Conservation (phyloP, 2,113 vertebrate genomes). For the Recurvirostra avosetta region DNA sequence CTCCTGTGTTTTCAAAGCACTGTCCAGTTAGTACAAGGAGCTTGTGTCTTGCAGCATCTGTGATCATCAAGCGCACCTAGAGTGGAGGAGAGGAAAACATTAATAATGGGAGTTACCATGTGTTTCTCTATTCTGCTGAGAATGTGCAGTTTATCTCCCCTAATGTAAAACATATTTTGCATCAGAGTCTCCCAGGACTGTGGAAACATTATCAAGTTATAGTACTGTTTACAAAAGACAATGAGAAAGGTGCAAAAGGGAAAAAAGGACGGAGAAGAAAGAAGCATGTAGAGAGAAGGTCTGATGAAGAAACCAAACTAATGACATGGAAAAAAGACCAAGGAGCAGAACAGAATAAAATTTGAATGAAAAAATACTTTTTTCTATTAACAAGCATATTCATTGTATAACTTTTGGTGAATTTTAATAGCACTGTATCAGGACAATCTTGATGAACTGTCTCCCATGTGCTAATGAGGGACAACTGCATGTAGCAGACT, state of each 20-base stretch:
- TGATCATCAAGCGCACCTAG: slow-evolving; percentile 94
- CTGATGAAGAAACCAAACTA: background rate
- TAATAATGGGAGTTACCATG: background rate
- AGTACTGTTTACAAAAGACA: background rate
- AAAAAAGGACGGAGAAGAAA: background rate
- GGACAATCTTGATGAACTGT: background rate
- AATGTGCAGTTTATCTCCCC: background rate
- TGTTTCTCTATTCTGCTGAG: background rate
- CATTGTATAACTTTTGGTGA: background rate
- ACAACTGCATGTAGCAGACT: background rate
- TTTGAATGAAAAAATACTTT: background rate
- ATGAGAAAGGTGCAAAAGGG: background rate
- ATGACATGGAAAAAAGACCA: background rate
- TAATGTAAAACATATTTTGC: background rate
- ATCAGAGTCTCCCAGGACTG: background rate
- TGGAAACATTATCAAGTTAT: background rate
- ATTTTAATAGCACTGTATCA: background rate
- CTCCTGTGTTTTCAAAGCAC: slow-evolving; percentile 92
- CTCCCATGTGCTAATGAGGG: background rate
- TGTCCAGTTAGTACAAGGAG: slow-evolving; percentile 92
- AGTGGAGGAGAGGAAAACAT: background rate
- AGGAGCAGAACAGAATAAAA: background rate
- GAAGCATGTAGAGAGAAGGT: background rate
- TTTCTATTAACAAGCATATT: background rate
- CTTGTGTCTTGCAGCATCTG: slow-evolving; percentile 92